These are phyloP conservation scores for Drosophila subquinaria DNA, from an alignment of 2,888 invertebrate species.

Conservation along the genomic window DNA sequence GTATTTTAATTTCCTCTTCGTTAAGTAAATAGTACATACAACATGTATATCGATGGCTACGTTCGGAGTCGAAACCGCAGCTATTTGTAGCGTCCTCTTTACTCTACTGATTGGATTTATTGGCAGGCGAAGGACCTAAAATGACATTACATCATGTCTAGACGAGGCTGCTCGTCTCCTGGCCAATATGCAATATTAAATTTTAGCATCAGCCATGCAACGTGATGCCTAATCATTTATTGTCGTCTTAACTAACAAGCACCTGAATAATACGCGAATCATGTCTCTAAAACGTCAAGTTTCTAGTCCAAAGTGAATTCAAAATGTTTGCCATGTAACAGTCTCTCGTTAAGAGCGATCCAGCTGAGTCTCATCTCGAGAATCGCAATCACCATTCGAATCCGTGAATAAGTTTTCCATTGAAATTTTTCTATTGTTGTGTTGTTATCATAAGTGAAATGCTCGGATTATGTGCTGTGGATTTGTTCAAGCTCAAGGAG, in stretches of 20 bases:
- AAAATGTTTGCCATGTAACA: no score
- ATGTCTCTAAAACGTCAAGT: conserved; percentile 31
- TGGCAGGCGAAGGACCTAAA: conserved; percentile 69
- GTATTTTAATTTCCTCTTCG: no score
- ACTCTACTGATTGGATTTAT: conserved; percentile 70
- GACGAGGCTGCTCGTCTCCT: conserved; percentile 41
- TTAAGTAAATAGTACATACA: no score
- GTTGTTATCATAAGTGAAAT: not conserved
- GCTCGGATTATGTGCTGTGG: conserved; percentile 1
- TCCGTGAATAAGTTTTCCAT: conserved; percentile 25
- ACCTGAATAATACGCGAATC: conserved; percentile 24
- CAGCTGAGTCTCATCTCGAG: conserved; percentile 33
- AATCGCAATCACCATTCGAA: conserved; percentile 13
- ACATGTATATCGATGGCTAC: not conserved
- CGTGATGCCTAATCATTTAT: conserved; percentile 31
- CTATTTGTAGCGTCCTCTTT: conserved; percentile 5
- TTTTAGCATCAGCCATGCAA: conserved; percentile 10
- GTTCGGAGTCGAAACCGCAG: conserved; percentile 10
- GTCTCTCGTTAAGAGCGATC: not conserved
- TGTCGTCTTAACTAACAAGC: conserved; percentile 24
- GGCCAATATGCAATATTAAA: conserved; percentile 26
- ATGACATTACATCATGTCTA: conserved; percentile 76
- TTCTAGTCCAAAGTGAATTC: not conserved
- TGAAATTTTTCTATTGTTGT: conserved; percentile 4
- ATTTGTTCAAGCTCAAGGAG: no score